These are phyloP conservation scores for Cephus cinctus DNA, from an alignment of 1,140 invertebrate genomes.

Conservation along the genomic window DNA sequence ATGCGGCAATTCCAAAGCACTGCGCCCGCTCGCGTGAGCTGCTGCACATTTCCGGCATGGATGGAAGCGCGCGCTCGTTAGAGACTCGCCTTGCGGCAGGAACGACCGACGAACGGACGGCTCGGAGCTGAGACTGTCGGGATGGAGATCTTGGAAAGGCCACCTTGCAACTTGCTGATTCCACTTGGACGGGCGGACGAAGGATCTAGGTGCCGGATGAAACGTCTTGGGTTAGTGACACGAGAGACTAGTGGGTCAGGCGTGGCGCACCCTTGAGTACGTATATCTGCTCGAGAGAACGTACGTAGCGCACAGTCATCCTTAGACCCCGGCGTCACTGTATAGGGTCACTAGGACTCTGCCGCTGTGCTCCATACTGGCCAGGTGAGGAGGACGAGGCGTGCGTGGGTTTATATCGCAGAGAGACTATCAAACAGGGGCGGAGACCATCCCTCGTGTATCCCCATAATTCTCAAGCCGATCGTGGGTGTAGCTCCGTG, in stretches of 20 bases:
- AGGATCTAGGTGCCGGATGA: too few relatives aligned
- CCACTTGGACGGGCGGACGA: too few relatives aligned
- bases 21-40: conserved; percentile 7
- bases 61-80: too few relatives aligned
- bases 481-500: conserved; percentile 23
- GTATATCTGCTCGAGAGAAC: too few relatives aligned
- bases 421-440: conserved; percentile 33
- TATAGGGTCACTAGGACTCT: too few relatives aligned
- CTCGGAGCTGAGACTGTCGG: too few relatives aligned
- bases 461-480: conserved; percentile 26
- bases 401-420: conserved; percentile 28
- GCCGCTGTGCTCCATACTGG: conserved; percentile 4
- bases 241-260: conserved; percentile 36
- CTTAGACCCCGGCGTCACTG: too few relatives aligned
- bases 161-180: too few relatives aligned
- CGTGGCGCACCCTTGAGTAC: conserved; percentile 24
- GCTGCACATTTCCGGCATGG: conserved; percentile 6
- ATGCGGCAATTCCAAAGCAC: conserved; percentile 24
- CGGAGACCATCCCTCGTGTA: conserved; percentile 24
- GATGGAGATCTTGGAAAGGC: too few relatives aligned
- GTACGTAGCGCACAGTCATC: too few relatives aligned
- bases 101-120: too few relatives aligned
- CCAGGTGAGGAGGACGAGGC: background rate
- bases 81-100: too few relatives aligned
- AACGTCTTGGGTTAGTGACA: background rate